These are phyloP conservation scores for Tipula confusa DNA, from an alignment of 2,888 invertebrate species.

Conservation along the genomic window DNA sequence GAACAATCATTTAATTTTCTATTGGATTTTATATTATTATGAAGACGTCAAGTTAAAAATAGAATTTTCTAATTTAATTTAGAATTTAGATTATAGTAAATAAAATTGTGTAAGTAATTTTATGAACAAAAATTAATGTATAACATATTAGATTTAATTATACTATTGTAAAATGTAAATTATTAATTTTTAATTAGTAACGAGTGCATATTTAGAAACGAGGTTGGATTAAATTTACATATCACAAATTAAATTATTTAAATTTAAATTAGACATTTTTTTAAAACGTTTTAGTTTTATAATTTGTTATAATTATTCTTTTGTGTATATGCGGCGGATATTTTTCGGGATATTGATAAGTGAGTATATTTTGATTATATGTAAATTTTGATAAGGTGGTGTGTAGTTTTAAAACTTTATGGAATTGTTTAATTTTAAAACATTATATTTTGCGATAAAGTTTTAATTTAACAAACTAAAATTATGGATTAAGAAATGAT, in stretches of 20 bases:
- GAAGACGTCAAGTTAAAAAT: not conserved
- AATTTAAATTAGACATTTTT: not conserved
- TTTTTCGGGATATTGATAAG: too few species aligned
- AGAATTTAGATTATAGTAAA: not conserved
- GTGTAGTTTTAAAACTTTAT: too few species aligned
- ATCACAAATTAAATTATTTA: not conserved
- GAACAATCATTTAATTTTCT: constrained; percentile 3
- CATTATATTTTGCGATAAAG: too few species aligned
- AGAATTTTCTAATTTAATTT: not conserved
- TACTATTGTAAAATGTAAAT: not conserved
- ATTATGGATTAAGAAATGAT: too few species aligned
- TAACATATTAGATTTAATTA: not conserved
- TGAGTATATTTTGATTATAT: too few species aligned
- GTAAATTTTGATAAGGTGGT: too few species aligned
- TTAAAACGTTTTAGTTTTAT: not conserved
- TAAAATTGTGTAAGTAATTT: too few species aligned
- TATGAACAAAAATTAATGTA: not conserved
- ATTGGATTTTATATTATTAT: not conserved
- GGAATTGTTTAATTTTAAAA: too few species aligned
- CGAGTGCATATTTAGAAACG: not conserved
- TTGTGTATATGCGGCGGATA: too few species aligned
- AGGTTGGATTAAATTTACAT: constrained; percentile 25
- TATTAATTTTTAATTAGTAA: not conserved
- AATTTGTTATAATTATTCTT: too few species aligned
- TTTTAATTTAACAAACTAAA: too few species aligned